Base-by-base conservation (phyloP, 2,888 invertebrate species). In the Xestobium rufovillosum region DNA sequence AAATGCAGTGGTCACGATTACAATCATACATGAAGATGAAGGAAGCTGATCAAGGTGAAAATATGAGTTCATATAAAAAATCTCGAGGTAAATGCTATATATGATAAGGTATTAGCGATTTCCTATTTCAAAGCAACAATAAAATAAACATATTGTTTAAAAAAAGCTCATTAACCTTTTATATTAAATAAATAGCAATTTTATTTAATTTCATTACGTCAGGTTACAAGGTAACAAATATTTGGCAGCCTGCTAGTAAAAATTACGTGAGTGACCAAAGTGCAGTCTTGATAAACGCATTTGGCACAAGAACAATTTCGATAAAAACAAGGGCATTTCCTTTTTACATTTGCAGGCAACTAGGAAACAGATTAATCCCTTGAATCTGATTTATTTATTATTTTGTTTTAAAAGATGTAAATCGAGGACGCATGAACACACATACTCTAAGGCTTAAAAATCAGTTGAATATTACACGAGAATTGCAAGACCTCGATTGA, bases 401-500 rank as follows among this genome's bases (percentile, higher is more conserved):
- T n/a, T n/a, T n/a, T n/a, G n/a, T n/a, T n/a, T n/a, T 13, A 43
- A 26, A 43, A 49, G 45, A 51, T 52, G 45, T 46, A 45, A 53
- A 49, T 52, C 48, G 50, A 51, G 50, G 49, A 51, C 51, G 47
- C 44, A 47, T 43, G 52, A 48, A 48, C 49, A 52, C 51, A 51
- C 46, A 48, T 48, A 44, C 48, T 44, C 37, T 42, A 45, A 44
- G 44, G n/a, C n/a, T 50, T 48, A 49, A 49, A 39, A 43, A 39
- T 42, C 42, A 44, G 45, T 50, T 46, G 44, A 47, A 19, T 19
- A 19, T 19, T 19, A 19, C 23, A 40, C 45, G 48, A 47, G 46
- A 50, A 51, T 48, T 47, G 44, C 39, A 41, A 53, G 55, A 59
- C 59, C 59, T 59, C 57, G 58, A 49, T 50, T 36, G 41, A 43